Evolutionary conservation across 2,797 vertebrate species (phyloP).

Genomic region (Girardinus metallicus): DNA sequence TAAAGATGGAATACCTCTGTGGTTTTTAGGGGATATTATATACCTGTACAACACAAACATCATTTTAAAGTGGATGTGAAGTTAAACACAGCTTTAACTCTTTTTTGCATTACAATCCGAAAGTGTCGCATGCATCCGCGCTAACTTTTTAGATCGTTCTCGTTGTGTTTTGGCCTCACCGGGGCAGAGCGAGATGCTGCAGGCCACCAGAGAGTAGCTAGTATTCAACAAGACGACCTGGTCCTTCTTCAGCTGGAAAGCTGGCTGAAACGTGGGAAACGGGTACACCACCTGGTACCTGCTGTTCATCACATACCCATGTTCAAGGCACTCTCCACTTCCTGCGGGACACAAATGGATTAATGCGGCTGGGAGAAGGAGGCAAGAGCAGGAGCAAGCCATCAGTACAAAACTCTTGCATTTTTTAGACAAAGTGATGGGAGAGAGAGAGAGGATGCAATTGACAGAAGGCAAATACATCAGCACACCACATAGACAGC

Average conservation of each 20-base stretch:
- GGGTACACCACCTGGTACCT: slow-evolving; percentile 96
- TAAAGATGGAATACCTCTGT: background rate
- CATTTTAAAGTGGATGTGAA: background rate
- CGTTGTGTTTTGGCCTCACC: slow-evolving; percentile 62
- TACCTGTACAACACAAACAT: background rate
- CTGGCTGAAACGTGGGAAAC: slow-evolving; percentile 95
- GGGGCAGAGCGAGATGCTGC: slow-evolving; percentile 86
- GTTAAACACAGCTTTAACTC: background rate
- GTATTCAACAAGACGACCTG: slow-evolving; percentile 95
- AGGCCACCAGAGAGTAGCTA: slow-evolving; percentile 94
- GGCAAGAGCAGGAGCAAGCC: background rate
- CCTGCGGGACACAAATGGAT: slow-evolving; percentile 58
- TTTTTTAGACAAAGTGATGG: no score
- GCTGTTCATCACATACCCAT: slow-evolving; percentile 91
- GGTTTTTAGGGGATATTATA: background rate
- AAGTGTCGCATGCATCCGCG: no score
- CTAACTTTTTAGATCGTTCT: background rate
- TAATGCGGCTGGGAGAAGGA: background rate
- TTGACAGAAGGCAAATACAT: no score
- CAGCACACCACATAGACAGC: no score
- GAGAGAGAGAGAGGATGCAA: no score
- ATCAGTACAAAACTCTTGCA: no score
- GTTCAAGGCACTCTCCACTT: slow-evolving; percentile 86
- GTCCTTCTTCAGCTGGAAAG: slow-evolving; percentile 95
- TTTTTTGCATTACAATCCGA: no score